Evolutionary conservation across 1,140 invertebrate genomes (phyloP).

Genomic region (Cherax destructor): DNA sequence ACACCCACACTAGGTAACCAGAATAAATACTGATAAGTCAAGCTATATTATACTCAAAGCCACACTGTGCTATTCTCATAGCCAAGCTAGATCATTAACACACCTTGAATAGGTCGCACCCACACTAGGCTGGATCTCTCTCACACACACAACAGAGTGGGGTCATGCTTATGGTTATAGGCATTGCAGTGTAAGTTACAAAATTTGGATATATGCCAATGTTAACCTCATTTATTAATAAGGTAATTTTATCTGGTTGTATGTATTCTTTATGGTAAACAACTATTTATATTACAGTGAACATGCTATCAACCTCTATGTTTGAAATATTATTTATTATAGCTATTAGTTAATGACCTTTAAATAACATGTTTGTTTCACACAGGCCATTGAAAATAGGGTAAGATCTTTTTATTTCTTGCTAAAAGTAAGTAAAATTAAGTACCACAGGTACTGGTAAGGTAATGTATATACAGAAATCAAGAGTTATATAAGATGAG

Average conservation of each 20-base stretch:
- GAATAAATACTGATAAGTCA: background rate
- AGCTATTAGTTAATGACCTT: background rate
- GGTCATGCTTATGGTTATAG: background rate
- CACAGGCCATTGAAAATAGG: background rate
- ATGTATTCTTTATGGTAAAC: background rate
- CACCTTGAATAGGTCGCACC: background rate
- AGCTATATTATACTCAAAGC: background rate
- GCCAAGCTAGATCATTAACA: background rate
- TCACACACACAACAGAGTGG: background rate
- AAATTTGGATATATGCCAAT: background rate
- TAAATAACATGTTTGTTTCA: background rate
- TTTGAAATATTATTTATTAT: no score
- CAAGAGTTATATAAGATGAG: no score
- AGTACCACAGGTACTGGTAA: background rate
- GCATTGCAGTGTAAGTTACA: background rate
- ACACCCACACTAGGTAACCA: background rate
- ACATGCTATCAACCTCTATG: no score
- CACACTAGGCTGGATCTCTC: background rate
- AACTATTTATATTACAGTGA: background rate
- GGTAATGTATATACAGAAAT: no score
- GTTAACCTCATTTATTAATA: background rate
- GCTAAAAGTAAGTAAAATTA: background rate
- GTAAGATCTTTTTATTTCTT: background rate
- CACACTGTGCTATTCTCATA: background rate
- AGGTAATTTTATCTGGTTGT: background rate